Evolutionary conservation across 2,797 vertebrate species (phyloP).

Genomic region (Carapus acus): DNA sequence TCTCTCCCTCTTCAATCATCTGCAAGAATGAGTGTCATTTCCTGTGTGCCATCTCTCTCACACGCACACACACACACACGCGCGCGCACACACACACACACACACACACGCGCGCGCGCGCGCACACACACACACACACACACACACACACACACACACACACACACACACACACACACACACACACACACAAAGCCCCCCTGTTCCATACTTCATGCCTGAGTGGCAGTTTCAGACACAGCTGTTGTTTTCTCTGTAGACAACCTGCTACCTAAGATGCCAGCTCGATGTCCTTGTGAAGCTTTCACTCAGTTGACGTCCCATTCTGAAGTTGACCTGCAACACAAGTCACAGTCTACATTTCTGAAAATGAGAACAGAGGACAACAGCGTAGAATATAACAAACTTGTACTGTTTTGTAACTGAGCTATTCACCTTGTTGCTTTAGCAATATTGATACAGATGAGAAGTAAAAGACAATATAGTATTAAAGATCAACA

Average conservation of each 20-base stretch:
- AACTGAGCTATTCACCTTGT: too few relatives aligned
- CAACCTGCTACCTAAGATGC: constrained; percentile 61
- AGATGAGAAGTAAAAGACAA: too few relatives aligned
- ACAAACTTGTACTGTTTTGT: too few relatives aligned
- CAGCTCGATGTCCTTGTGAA: constrained; percentile 38
- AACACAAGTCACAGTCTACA: constrained; percentile 4
- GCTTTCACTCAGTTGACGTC: constrained; percentile 30
- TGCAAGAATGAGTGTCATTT: too few relatives aligned
- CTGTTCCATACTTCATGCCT: constrained; percentile 29
- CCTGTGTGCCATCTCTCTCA: constrained; percentile 12
- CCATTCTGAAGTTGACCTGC: constrained; percentile 20
- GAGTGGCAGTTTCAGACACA: constrained; percentile 50
- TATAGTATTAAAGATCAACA: too few relatives aligned
- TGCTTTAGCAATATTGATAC: too few relatives aligned
- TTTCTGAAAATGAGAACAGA: neutral
- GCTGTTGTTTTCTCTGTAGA: constrained; percentile 66
- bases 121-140: neutral
- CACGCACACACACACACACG: neutral
- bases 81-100: constrained; percentile 6
- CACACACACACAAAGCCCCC: constrained; percentile 16
- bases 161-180: constrained; percentile 6
- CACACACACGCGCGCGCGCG: neutral
- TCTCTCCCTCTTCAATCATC: too few relatives aligned
- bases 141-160: constrained; percentile 6
- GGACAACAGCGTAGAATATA: too few relatives aligned